Conservation (phyloP, 2,888 invertebrate genomes). For the Empis livida region DNA sequence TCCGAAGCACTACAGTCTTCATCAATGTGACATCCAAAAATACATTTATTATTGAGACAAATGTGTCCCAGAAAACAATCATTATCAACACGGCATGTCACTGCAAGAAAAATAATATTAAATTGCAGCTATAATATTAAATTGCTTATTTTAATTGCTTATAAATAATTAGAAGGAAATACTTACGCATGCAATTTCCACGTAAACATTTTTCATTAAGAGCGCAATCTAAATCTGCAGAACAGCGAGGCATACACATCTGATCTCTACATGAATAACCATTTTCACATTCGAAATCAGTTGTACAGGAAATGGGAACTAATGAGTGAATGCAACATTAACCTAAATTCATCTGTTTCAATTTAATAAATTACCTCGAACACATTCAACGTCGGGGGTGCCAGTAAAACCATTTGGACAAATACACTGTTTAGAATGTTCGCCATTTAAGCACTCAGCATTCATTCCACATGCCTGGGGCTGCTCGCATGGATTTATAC, state of each 20-base stretch:
- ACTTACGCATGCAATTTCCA: constrained; percentile 67
- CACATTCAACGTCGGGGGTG: constrained; percentile 69
- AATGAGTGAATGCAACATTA: constrained; percentile 2
- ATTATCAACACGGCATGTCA: constrained; percentile 81
- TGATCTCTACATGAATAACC: constrained; percentile 66
- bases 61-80: constrained; percentile 88
- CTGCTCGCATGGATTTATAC: constrained; percentile 63
- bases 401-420: constrained; percentile 81
- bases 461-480: constrained; percentile 73
- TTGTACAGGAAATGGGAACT: constrained; percentile 67
- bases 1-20: constrained; percentile 79
- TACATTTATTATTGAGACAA: constrained; percentile 72
- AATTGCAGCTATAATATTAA: too few relatives aligned
- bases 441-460: constrained; percentile 57
- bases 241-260: constrained; percentile 67
- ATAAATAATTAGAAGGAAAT: too few relatives aligned
- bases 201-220: constrained; percentile 78
- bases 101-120: constrained; percentile 24
- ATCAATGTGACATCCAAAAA: constrained; percentile 73
- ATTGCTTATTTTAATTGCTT: too few relatives aligned
- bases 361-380: constrained; percentile 51
- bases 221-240: constrained; percentile 68
- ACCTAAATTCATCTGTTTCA: too few relatives aligned
- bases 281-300: constrained; percentile 54
- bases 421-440: constrained; percentile 64